These are phyloP conservation scores for Tuta absoluta DNA, from an alignment of 2,888 invertebrate genomes.

Conservation along the genomic window DNA sequence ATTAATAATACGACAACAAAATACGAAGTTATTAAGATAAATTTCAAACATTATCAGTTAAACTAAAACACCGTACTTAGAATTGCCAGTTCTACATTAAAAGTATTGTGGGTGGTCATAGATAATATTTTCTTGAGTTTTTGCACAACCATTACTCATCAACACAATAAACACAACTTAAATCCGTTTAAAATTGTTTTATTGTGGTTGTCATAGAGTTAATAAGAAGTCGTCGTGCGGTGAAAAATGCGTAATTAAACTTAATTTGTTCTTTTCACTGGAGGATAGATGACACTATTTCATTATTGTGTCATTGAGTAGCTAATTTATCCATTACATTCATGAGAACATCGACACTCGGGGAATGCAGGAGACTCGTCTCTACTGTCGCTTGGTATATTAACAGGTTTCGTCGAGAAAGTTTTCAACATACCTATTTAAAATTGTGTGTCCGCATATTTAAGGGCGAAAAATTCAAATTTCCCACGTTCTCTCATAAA, in stretches of 20 bases:
- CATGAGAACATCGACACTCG: background rate
- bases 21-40: background rate
- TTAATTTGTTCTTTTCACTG: background rate
- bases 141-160: too few species aligned
- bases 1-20: too few species aligned
- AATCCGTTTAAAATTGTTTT: too few species aligned
- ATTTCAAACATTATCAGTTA: background rate
- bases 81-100: background rate
- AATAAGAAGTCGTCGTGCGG: constrained; percentile 10
- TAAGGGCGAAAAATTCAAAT: too few species aligned
- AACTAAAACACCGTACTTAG: constrained; percentile 2
- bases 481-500: background rate
- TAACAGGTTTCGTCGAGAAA: too few species aligned
- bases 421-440: too few species aligned
- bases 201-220: too few species aligned
- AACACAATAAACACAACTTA: too few species aligned
- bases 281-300: background rate
- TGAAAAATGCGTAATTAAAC: background rate
- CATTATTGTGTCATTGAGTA: background rate
- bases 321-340: background rate
- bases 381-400: too few species aligned
- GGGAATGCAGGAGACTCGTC: too few species aligned
- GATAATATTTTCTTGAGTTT: too few species aligned
- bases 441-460: too few species aligned
- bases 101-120: constrained; percentile 4